phyloP scores from a whole-genome alignment of 1,140 invertebrate genomes.

The Atta texana region DNA sequence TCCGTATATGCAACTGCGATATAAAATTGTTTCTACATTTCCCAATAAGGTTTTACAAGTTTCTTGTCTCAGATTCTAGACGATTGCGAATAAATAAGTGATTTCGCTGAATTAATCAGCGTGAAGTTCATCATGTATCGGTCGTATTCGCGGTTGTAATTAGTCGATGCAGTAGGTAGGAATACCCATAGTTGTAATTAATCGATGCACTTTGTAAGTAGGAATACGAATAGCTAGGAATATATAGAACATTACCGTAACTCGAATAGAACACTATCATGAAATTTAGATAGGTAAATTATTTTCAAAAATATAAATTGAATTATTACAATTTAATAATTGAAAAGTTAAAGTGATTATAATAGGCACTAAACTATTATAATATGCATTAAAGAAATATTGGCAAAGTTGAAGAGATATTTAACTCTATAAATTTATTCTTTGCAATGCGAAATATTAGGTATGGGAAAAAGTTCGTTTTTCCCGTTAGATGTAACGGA shows the following conservation, averaged over 20 bases:
- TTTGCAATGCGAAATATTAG: background rate
- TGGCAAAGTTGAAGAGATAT: background rate
- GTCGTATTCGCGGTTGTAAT: background rate
- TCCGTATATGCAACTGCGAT: background rate
- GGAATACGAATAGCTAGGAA: background rate
- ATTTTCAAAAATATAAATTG: background rate
- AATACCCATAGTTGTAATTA: background rate
- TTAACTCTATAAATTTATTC: background rate
- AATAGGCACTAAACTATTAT: background rate
- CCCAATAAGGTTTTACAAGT: background rate
- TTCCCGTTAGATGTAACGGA: too few species aligned
- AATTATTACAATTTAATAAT: background rate
- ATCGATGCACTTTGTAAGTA: background rate
- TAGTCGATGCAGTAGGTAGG: background rate
- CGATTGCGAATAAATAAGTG: background rate
- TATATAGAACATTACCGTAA: background rate
- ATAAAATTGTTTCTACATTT: background rate
- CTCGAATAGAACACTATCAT: background rate
- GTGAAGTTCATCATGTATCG: background rate
- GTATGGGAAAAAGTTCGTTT: too few species aligned
- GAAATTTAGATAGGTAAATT: background rate
- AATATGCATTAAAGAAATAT: background rate
- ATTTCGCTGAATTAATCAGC: background rate
- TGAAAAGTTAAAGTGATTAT: background rate
- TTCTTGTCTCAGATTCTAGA: background rate